phyloP scores from a whole-genome alignment of 1,140 invertebrate species.

The Stegodyphus mimosarum region DNA sequence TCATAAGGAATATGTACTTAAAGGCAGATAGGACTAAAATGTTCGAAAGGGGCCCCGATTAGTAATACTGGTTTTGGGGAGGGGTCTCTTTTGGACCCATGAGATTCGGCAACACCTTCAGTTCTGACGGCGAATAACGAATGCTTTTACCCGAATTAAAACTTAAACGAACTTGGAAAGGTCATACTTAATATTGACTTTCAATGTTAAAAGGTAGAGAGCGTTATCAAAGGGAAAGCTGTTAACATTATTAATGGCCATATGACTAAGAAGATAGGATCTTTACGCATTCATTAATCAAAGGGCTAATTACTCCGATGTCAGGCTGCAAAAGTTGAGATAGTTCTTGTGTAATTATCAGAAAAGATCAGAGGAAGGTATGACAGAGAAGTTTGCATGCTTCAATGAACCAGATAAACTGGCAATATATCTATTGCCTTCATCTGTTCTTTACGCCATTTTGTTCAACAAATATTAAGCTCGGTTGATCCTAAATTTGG shows the following conservation, averaged over 20 bases:
- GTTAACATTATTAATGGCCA: constrained; percentile 58
- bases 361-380: neutral
- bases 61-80: neutral
- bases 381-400: too few species aligned
- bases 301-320: constrained; percentile 45
- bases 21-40: too few species aligned
- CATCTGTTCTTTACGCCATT: too few species aligned
- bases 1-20: too few species aligned
- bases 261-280: constrained; percentile 49
- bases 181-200: constrained; percentile 46
- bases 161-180: constrained; percentile 44
- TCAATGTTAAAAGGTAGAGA: constrained; percentile 18
- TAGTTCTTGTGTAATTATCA: constrained; percentile 52
- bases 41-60: neutral
- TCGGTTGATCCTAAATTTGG: too few species aligned
- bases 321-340: constrained; percentile 43
- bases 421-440: too few species aligned
- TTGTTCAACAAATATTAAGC: too few species aligned
- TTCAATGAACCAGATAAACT: too few species aligned
- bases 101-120: neutral
- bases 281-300: constrained; percentile 51
- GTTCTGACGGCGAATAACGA: neutral
- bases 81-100: neutral
- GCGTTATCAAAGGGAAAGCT: constrained; percentile 41
- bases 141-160: constrained; percentile 48